phyloP scores from a whole-genome alignment of 2,113 vertebrate genomes.

The Castor canadensis region DNA sequence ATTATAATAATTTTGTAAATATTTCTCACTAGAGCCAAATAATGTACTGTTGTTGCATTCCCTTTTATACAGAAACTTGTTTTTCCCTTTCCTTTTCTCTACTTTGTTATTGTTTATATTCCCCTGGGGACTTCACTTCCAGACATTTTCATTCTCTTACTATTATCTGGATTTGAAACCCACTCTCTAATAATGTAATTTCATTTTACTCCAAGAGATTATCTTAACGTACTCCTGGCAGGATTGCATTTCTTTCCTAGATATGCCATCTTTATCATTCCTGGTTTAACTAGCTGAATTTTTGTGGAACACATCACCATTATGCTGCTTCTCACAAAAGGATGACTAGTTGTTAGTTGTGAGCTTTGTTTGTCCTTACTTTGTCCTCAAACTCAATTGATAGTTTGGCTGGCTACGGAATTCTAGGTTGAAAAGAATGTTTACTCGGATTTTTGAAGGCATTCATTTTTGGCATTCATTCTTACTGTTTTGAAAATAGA shows the following conservation, averaged over 20 bases:
- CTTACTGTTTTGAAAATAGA: background rate
- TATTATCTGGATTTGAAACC: background rate
- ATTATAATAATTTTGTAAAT: background rate
- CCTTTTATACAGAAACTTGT: background rate
- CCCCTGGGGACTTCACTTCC: background rate
- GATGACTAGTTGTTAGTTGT: background rate
- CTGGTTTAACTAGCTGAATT: background rate
- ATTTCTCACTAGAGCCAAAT: background rate
- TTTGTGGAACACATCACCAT: background rate
- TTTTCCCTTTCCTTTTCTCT: background rate
- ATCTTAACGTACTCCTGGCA: background rate
- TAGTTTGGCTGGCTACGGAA: background rate
- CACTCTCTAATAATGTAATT: background rate
- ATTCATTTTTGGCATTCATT: background rate
- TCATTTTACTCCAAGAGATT: background rate
- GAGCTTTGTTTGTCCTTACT: background rate
- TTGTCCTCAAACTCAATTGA: background rate
- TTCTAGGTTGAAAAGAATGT: conserved; percentile 14
- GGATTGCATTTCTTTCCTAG: background rate
- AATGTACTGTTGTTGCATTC: background rate
- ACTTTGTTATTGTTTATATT: background rate
- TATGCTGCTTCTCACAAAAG: background rate
- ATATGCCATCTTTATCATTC: background rate
- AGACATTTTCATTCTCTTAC: background rate
- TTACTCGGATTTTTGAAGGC: background rate